Percentiles rank a stretch among this genome's conserved stretches.
Conservation (phyloP, 2,888 invertebrate species). For the Thysanoteuthis rhombus region DNA sequence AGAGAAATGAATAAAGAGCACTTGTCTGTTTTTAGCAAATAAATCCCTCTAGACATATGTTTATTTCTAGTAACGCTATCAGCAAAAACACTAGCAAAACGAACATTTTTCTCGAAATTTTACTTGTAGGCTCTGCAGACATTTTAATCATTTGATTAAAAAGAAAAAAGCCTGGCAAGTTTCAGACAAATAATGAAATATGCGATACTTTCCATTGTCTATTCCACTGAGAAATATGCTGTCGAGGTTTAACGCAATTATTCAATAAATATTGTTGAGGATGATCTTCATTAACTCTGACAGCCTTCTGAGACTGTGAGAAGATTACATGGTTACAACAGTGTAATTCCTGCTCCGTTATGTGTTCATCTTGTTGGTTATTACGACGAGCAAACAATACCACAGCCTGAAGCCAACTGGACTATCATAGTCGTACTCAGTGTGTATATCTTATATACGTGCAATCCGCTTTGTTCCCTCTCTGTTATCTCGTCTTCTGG, state of each 20-base stretch:
- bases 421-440: no score
- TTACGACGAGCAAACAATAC: neutral
- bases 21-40: neutral
- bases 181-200: neutral
- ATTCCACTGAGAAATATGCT: neutral
- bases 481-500: neutral
- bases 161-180: neutral
- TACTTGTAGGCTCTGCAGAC: no score
- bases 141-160: no score
- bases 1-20: neutral
- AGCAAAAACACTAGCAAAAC: no score
- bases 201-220: neutral
- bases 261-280: neutral
- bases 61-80: no score
- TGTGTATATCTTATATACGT: neutral
- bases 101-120: no score
- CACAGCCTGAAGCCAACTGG: neutral
- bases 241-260: neutral
- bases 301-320: no score
- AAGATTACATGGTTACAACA: no score
- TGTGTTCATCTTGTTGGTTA: neutral
- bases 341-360: neutral
- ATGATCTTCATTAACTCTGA: no score
- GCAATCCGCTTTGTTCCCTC: neutral
- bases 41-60: neutral